Evolutionary conservation across 2,888 invertebrate genomes (phyloP).

Genomic region (Oscheius onirici): DNA sequence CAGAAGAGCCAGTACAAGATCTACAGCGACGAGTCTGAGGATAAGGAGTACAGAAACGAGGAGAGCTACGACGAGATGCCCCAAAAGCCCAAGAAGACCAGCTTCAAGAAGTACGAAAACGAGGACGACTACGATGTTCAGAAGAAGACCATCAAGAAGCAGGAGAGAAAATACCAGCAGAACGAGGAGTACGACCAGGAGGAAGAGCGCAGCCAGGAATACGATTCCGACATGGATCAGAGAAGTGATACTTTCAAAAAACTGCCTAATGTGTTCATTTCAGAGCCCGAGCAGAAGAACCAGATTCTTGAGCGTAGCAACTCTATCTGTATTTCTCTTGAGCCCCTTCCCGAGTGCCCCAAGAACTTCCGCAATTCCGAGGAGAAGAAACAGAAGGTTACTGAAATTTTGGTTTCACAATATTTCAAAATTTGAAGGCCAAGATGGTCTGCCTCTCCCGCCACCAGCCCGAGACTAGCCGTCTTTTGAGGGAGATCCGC

Average conservation of each 20-base stretch:
- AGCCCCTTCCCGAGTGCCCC: slow-evolving; percentile 60
- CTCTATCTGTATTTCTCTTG: slow-evolving; percentile 63
- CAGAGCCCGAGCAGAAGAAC: slow-evolving; percentile 56
- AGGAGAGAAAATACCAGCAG: not conserved
- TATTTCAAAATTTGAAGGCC: slow-evolving; percentile 27
- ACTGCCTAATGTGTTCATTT: slow-evolving; percentile 13
- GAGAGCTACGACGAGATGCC: not conserved
- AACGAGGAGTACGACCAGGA: not conserved
- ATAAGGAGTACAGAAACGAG: slow-evolving; percentile 12
- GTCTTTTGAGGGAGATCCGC: slow-evolving; percentile 40
- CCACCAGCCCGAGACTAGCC: slow-evolving; percentile 52
- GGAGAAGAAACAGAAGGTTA: slow-evolving; percentile 36
- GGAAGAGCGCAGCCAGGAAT: not conserved
- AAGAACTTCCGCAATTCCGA: slow-evolving; percentile 34
- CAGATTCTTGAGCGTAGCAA: slow-evolving; percentile 58
- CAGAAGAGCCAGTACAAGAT: slow-evolving; percentile 51
- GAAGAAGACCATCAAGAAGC: not conserved
- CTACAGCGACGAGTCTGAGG: slow-evolving; percentile 19
- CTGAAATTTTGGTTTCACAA: not conserved
- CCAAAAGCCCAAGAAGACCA: not conserved
- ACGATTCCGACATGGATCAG: slow-evolving; percentile 10
- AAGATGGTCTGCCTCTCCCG: slow-evolving; percentile 63
- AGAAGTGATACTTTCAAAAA: not conserved
- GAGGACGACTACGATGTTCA: not conserved
- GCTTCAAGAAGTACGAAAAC: not conserved